phyloP scores from a whole-genome alignment of 1,140 invertebrate species.

The Drosophila pseudoobscura region DNA sequence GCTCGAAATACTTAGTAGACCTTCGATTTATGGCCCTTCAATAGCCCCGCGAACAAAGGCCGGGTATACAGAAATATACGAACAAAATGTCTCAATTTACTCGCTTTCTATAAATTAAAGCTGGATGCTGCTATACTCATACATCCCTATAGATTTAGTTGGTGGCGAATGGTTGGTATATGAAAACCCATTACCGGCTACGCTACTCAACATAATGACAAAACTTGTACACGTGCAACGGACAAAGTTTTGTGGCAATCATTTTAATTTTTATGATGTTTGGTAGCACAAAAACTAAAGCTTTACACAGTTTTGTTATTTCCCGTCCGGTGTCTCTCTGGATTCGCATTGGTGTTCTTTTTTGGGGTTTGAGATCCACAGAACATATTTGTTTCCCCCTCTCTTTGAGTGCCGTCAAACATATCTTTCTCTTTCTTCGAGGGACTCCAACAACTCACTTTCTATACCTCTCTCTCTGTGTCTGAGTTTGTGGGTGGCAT shows the following conservation, averaged over 20 bases:
- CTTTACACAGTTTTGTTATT: too few species aligned
- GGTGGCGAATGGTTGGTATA: conserved; percentile 2
- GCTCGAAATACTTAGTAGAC: conserved; percentile 17
- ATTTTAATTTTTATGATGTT: conserved; percentile 80
- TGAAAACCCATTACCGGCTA: conserved; percentile 67
- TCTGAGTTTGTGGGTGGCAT: conserved; percentile 56
- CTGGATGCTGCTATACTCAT: neutral
- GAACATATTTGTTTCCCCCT: neutral
- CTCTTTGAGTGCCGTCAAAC: neutral
- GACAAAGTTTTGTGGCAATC: conserved; percentile 64
- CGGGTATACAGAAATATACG: neutral
- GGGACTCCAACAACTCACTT: neutral
- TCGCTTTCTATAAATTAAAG: conserved; percentile 38
- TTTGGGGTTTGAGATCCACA: too few species aligned
- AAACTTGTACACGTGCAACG: conserved; percentile 72
- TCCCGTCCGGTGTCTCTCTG: too few species aligned
- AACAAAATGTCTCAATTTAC: conserved; percentile 25
- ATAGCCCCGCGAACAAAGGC: conserved; percentile 17
- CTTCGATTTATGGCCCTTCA: conserved; percentile 50
- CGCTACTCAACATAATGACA: conserved; percentile 72
- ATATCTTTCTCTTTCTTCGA: neutral
- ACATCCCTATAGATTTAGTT: neutral
- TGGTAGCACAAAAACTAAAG: conserved; percentile 34
- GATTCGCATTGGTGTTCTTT: too few species aligned
- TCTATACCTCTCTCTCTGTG: conserved; percentile 9